phyloP scores from a whole-genome alignment of 2,888 invertebrate genomes.

The Bugula neritina region DNA sequence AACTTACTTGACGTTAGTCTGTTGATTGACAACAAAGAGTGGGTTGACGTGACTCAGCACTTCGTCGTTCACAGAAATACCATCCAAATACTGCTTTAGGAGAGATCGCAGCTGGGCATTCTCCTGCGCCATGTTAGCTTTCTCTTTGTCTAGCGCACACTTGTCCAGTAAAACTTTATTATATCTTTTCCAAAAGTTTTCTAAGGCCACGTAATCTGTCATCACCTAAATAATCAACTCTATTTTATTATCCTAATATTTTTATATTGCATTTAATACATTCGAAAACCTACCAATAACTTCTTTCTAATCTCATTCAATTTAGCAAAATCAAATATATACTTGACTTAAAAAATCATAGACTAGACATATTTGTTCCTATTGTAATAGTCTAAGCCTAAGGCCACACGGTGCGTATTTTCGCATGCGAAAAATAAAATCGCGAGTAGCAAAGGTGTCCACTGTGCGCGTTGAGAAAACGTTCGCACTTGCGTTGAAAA shows the following conservation, averaged over 20 bases:
- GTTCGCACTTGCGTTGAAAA: too few relatives aligned
- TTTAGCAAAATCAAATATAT: too few relatives aligned
- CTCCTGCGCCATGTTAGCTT: conserved; percentile 56
- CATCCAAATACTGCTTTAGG: conserved; percentile 54
- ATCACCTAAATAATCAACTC: too few relatives aligned
- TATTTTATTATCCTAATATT: too few relatives aligned
- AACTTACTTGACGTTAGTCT: conserved; percentile 51
- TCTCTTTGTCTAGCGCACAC: conserved; percentile 55
- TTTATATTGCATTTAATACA: too few relatives aligned
- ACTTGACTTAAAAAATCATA: not conserved
- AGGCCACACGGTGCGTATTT: too few relatives aligned
- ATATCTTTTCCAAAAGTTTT: conserved; percentile 65
- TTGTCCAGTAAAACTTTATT: conserved; percentile 60
- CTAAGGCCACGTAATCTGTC: conserved; percentile 56
- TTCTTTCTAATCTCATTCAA: too few relatives aligned
- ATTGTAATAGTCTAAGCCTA: too few relatives aligned
- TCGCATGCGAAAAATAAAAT: too few relatives aligned
- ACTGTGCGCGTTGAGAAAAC: too few relatives aligned
- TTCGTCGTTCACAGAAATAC: conserved; percentile 54
- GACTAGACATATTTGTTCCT: not conserved
- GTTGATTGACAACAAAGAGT: conserved; percentile 52
- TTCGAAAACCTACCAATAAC: too few relatives aligned
- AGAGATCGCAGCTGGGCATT: conserved; percentile 58
- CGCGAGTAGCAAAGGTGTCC: too few relatives aligned
- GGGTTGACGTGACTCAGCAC: conserved; percentile 52